Base-by-base conservation (phyloP, 2,888 invertebrate species). In the Lasius fuliginosus region DNA sequence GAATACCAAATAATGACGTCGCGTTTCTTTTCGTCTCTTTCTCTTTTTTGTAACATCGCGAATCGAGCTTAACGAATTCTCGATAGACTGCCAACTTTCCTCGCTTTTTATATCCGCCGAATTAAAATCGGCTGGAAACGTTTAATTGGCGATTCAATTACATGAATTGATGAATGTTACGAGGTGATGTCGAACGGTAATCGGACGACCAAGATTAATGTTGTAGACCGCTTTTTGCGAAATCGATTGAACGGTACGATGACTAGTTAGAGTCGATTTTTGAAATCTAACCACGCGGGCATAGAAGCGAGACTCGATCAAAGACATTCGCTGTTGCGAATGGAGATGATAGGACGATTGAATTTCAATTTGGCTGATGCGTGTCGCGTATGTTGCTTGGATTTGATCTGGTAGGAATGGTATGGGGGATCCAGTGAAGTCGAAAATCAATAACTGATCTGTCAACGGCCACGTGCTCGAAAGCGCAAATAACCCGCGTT, bases 401-500 rank as follows among this genome's bases (percentile, higher is more conserved):
- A 71, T 86, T 67, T 76, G 68, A 87, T 83, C 73, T 82, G 75
- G n/a, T 67, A 64, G 67, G 40, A 67, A 82, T 76, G 74, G 65
- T 76, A 87, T 76, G 74, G 75, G 33, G 23, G 27, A 76, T 77
- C 71, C 36, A 85, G 73, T 87, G 75, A 87, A 88, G 89, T 89
- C 88, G 82, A 90, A 85, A 88, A 89, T 91, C 92, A 88, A 91
- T 92, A 88, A 88, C 82, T 85, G 88, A 87, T 86, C 85, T 83
- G 88, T 83, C 88, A 85, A 49, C 40, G 88, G 88, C 73, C 90
- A 86, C 92, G 92, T 90, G 90, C 92, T 90, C 90, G 91, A 92
- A 90, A 89, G 85, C 83, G 89, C 87, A 88, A 90, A 85, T 87
- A 67, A 77, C 76, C 90, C 68, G 30, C 40, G 27, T 27, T 53